Base-by-base conservation (phyloP, 2,888 invertebrate genomes). In the Patella depressa region DNA sequence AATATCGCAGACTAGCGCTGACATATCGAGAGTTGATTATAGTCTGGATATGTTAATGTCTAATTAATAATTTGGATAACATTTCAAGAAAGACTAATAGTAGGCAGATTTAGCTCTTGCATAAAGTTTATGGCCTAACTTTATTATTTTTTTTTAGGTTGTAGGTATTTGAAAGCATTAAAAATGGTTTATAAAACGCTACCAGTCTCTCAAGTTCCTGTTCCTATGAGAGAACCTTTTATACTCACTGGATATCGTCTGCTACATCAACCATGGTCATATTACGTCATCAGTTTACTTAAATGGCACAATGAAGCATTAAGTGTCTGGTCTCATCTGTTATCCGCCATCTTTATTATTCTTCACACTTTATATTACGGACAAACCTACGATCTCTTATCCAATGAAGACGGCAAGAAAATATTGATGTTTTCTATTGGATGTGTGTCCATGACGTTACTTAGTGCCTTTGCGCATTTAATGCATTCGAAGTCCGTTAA, bases 281-380 rank as follows among this genome's bases (percentile, higher is more conserved):
- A 84, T 73, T 87, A 87, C 72, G 11, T 83, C 14, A n/a, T 69
- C 53, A 87, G 87, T 72, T 34, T 83, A 11, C 78, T 84, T 45
- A 83, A 85, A 65, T 24, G 86, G 1, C 82, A 87, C 78, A 87
- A 86, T 76, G 87, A 87, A 72, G 82, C 85, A 0, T 70, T 82
- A 17, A 86, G 85, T 73, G 82, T 87, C 11, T 87, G 87, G 85
- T 82, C 83, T 9, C 87, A 87, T 73, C 24, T 83, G 4, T 53
- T 85, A 2, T 82, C 82, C 12, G 78, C 79, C 65, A 24, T 82
- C n/a, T 12, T 85, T 24, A 75, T 85, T 19, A 1, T 79, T 0
- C 55, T 65, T 4, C 79, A 82, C 59, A 24, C 78, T 11, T 45
- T 75, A 0, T 14, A 14, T 19, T 73, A 71, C 29, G 55, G 34